These are phyloP conservation scores for Ephestia elutella DNA, from an alignment of 1,140 invertebrate genomes.

Conservation along the genomic window DNA sequence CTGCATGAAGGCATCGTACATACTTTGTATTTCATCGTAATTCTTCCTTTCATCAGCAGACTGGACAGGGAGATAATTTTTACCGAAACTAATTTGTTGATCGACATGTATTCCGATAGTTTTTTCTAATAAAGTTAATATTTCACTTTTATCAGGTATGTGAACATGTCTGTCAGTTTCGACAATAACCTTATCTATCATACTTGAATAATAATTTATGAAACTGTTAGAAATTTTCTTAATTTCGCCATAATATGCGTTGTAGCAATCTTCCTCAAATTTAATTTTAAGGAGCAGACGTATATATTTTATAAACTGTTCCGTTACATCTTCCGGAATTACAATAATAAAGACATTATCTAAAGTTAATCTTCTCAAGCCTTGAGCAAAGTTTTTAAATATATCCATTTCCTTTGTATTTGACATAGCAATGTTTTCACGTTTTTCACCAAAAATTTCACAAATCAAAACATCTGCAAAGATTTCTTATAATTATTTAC, in stretches of 20 bases:
- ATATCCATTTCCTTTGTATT: conserved; percentile 25
- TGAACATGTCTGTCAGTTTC: conserved; percentile 34
- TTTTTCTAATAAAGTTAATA: conserved; percentile 28
- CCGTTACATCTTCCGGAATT: conserved; percentile 9
- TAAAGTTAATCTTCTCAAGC: conserved; percentile 27
- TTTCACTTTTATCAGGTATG: conserved; percentile 22
- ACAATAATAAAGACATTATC: conserved; percentile 29
- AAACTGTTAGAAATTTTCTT: conserved; percentile 44
- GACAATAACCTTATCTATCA: conserved; percentile 36
- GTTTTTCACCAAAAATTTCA: not conserved
- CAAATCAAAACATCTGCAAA: too few species aligned
- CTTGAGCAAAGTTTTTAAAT: conserved; percentile 38
- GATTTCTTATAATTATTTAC: too few species aligned
- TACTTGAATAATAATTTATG: conserved; percentile 30
- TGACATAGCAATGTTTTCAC: not conserved
- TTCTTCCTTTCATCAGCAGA: conserved; percentile 25
- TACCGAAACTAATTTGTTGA: conserved; percentile 35
- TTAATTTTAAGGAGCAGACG: conserved; percentile 25
- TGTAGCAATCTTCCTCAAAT: conserved; percentile 32
- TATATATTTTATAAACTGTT: conserved; percentile 30
- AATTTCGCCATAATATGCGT: conserved; percentile 43
- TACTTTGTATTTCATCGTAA: conserved; percentile 30
- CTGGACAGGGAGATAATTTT: conserved; percentile 33
- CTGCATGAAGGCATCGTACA: conserved; percentile 21
- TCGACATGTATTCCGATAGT: conserved; percentile 32